Percentiles rank a stretch among this genome's conserved stretches.
Evolutionary conservation across 2,888 invertebrate species (phyloP).

Genomic region (Pseudococcus jackbeardsleyi): DNA sequence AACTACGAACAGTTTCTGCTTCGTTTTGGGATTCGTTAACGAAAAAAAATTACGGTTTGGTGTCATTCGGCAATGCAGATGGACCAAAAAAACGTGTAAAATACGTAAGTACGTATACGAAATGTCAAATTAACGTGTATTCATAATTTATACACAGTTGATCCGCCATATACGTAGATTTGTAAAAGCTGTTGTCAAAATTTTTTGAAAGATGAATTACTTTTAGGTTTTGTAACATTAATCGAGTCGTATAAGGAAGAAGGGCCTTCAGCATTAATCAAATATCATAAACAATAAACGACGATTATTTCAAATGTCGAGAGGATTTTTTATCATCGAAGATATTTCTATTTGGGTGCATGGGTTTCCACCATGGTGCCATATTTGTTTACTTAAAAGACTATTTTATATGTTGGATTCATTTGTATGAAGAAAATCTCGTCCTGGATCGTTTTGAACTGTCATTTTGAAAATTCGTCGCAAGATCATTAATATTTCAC

Average conservation of each 20-base stretch:
- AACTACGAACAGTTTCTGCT: not conserved
- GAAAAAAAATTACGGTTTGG: not conserved
- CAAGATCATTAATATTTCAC: no score
- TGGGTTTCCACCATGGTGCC: no score
- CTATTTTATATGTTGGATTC: no score
- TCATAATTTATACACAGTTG: not conserved
- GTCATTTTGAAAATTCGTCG: no score
- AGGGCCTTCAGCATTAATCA: not conserved
- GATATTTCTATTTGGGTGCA: not conserved
- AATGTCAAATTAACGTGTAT: not conserved
- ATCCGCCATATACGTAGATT: not conserved
- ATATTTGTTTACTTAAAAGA: no score
- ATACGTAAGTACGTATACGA: not conserved
- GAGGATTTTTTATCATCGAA: not conserved
- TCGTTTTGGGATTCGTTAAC: not conserved
- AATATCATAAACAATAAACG: constrained; percentile 28
- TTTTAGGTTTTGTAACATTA: constrained; percentile 30
- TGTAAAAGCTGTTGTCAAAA: constrained; percentile 32
- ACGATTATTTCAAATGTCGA: constrained; percentile 26
- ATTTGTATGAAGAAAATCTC: no score
- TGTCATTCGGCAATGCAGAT: not conserved
- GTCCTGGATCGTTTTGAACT: no score
- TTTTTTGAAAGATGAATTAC: constrained; percentile 32
- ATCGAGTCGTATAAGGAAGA: not conserved
- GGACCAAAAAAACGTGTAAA: constrained; percentile 32